Conservation (phyloP, 2,888 invertebrate species). For the Sminthurinus aureus region DNA sequence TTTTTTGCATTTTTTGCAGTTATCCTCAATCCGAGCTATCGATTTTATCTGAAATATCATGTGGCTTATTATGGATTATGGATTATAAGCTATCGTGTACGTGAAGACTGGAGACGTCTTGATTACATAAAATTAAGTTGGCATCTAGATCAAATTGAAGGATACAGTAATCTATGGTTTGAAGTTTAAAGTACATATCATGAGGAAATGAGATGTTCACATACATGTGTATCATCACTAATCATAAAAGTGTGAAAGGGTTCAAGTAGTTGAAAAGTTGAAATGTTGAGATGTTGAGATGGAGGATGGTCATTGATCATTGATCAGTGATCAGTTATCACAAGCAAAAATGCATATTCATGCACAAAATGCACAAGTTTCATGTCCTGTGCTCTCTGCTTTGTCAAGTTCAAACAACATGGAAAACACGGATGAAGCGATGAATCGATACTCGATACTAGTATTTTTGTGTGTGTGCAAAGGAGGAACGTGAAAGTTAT, state of each 20-base stretch:
- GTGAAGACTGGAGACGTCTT: not conserved
- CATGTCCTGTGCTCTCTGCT: too few relatives aligned
- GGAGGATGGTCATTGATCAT: not conserved
- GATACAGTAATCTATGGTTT: not conserved
- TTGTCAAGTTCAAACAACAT: too few relatives aligned
- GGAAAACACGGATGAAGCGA: too few relatives aligned
- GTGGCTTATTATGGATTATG: too few relatives aligned
- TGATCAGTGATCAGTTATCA: not conserved
- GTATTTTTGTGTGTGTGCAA: not conserved
- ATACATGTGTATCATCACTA: not conserved
- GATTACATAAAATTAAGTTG: not conserved
- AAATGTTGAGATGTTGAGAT: not conserved
- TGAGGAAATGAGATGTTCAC: not conserved
- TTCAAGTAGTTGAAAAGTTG: not conserved
- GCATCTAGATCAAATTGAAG: slow-evolving; percentile 13
- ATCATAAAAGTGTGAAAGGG: not conserved
- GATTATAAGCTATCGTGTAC: too few relatives aligned
- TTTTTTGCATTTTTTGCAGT: too few relatives aligned
- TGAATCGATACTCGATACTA: too few relatives aligned
- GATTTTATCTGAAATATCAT: too few relatives aligned
- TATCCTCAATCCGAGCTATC: too few relatives aligned
- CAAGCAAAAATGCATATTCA: too few relatives aligned
- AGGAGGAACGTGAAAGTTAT: slow-evolving; percentile 29
- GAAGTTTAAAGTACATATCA: too few relatives aligned
- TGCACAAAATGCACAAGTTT: too few relatives aligned